phyloP scores from a whole-genome alignment of 1,140 invertebrate genomes.

The Bombus impatiens region DNA sequence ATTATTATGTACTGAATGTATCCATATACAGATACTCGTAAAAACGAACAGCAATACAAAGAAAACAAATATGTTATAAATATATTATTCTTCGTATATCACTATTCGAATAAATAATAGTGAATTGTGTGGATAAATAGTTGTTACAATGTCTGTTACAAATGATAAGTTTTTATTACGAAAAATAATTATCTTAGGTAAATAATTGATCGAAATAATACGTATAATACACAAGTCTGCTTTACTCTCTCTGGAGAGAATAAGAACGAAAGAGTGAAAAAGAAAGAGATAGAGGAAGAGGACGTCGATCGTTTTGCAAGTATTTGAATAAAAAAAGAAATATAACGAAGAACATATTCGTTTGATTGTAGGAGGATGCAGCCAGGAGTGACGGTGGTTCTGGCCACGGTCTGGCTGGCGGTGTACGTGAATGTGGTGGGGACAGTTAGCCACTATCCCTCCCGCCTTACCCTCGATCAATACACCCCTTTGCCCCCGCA shows the following conservation, averaged over 20 bases:
- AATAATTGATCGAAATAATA: no score
- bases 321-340: neutral
- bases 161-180: no score
- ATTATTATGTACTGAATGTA: no score
- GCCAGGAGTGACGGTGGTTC: constrained; percentile 75
- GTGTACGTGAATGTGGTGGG: constrained; percentile 68
- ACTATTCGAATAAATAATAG: no score
- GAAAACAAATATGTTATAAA: no score
- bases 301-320: neutral
- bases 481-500: constrained; percentile 75
- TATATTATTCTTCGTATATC: no score
- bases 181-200: no score
- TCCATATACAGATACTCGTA: no score
- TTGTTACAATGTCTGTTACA: no score
- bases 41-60: no score
- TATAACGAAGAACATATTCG: constrained; percentile 62
- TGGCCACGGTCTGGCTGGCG: constrained; percentile 75
- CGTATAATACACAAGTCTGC: no score
- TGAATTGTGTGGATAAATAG: no score
- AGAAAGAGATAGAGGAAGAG: neutral
- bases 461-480: constrained; percentile 76
- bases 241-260: neutral
- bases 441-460: constrained; percentile 62
- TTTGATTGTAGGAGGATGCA: constrained; percentile 78
- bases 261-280: neutral